Base-by-base conservation (phyloP, 2,888 invertebrate species). In the Gandaritis pyraliata region DNA sequence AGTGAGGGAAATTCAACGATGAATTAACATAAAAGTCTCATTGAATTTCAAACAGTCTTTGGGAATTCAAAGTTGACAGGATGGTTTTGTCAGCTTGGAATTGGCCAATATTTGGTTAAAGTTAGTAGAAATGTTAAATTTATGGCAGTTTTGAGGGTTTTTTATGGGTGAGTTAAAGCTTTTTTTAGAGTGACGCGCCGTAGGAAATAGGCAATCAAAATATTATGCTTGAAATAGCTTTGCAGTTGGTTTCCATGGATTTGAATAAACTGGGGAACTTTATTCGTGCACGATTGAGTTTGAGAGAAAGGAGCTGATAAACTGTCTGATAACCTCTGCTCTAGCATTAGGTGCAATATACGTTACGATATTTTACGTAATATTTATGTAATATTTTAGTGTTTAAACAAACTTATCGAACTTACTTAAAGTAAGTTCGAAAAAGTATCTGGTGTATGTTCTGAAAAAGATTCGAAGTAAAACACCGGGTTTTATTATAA, bases 11-110 rank as follows among this genome's bases (percentile, higher is more conserved):
- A 72, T 66, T 79, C 74, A 65, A 63, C 64, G 66, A 58, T 64
- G 69, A 78, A 81, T 86, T 86, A 80, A 73, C 82, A 84, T 86
- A 82, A 86, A 86, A 84, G 72, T 75, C 76, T 74, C 81, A 74
- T 85, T 82, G 81, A 78, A 82, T 81, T 80, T 82, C 74, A 79
- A 81, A 80, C 65, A 74, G 71, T 69, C 73, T 76, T 80, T 80
- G 76, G 63, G 83, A 82, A 79, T 82, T 84, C 77, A 83, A 85
- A 73, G 78, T 72, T 74, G 71, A 74, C 64, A 73, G 72, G 66
- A 70, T 70, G 66, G 70, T 74, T 71, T 76, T 66, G 68, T 72
- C 73, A 73, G 61, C 66, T 68, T 65, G 50, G 64, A 69, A 74
- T 72, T 66, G 65, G 68, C 66, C 10, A 33, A 33, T 33, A 72